A percentile compares a stretch with the other conserved stretches of the same genome.
phyloP scores from a whole-genome alignment of 2,797 vertebrate species.

The Gastrophryne carolinensis region DNA sequence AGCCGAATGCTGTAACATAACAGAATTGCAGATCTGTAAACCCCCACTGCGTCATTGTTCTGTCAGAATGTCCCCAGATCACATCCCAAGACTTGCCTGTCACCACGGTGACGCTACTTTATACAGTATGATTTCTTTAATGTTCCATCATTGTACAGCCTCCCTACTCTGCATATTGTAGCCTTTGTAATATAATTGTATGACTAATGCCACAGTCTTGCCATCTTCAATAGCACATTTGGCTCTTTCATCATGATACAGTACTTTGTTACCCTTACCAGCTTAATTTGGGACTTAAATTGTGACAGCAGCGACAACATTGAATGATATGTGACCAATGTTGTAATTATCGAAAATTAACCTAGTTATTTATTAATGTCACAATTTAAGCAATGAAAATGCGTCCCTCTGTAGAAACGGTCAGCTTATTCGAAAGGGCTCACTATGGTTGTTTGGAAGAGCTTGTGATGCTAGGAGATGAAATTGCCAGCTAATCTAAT shows the following conservation, averaged over 20 bases:
- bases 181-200: conserved; percentile 2
- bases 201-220: not conserved
- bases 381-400: no score
- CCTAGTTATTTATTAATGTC: no score
- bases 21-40: not conserved
- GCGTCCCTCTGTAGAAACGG: no score
- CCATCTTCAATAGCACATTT: no score
- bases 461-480: no score
- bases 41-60: conserved; percentile 23
- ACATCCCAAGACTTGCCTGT: conserved; percentile 9
- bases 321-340: no score
- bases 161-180: not conserved
- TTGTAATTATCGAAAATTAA: no score
- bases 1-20: conserved; percentile 20
- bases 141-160: not conserved
- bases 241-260: not conserved
- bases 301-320: no score
- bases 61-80: conserved; percentile 15
- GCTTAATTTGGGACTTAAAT: not conserved
- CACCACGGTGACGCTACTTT: not conserved
- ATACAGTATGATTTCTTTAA: not conserved
- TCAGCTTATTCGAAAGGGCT: no score
- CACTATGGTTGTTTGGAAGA: no score
- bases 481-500: no score
- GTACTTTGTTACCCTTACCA: not conserved